Evolutionary conservation across 2,888 invertebrate species (phyloP).

Genomic region (Vandiemenella viatica): DNA sequence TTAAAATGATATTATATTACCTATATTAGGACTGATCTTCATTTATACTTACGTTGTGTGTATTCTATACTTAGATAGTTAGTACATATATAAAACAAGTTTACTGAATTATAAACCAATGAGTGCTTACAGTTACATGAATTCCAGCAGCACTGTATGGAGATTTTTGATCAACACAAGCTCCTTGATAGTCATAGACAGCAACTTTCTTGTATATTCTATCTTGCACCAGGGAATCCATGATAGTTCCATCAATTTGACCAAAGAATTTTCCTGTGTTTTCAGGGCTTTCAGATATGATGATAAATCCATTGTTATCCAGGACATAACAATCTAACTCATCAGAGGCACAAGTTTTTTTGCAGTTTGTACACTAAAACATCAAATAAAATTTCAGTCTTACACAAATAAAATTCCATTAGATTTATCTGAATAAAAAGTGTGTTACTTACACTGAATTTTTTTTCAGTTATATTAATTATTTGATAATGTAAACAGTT

Average conservation of each 20-base stretch:
- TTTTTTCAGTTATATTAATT: no score
- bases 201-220: constrained; percentile 77
- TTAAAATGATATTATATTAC: no score
- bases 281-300: constrained; percentile 70
- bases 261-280: constrained; percentile 89
- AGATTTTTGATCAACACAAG: constrained; percentile 38
- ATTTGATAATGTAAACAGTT: no score
- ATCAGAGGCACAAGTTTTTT: constrained; percentile 72
- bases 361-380: constrained; percentile 36
- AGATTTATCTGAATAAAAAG: no score
- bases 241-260: constrained; percentile 84
- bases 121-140: constrained; percentile 35
- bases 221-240: constrained; percentile 84
- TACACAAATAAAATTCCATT: no score
- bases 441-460: no score
- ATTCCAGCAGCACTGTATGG: constrained; percentile 40
- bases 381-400: neutral
- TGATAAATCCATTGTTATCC: constrained; percentile 88
- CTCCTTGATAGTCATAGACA: constrained; percentile 78
- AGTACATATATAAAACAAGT: no score
- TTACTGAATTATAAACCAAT: no score
- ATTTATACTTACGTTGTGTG: no score
- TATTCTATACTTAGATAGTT: no score
- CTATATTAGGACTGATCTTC: no score
- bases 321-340: constrained; percentile 84